Percentiles rank a stretch among this genome's conserved stretches.
phyloP scores from a whole-genome alignment of 1,140 invertebrate species.

The Cyrtorhinus lividipennis region DNA sequence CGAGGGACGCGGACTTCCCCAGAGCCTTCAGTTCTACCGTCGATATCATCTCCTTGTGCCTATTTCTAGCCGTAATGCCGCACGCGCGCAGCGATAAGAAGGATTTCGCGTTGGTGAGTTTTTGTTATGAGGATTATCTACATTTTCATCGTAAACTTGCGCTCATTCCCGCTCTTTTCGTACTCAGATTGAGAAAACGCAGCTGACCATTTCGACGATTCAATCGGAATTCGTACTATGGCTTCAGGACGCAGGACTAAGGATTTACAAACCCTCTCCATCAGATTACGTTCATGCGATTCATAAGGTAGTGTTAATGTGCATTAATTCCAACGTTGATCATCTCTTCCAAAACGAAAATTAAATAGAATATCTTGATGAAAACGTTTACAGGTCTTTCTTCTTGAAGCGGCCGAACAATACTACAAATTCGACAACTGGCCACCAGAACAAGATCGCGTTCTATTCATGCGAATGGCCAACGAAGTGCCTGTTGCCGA shows the following conservation, averaged over 20 bases:
- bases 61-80: conserved; percentile 61
- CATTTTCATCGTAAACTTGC: conserved; percentile 23
- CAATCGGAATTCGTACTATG: conserved; percentile 70
- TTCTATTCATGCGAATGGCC: conserved; percentile 60
- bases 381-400: conserved; percentile 47
- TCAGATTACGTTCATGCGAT: conserved; percentile 63
- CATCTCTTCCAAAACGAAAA: no score
- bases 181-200: conserved; percentile 42
- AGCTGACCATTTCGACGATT: conserved; percentile 55
- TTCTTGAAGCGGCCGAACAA: conserved; percentile 69
- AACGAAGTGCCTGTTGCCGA: conserved; percentile 49
- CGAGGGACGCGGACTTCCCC: conserved; percentile 53
- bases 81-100: conserved; percentile 46
- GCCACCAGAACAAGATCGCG: conserved; percentile 76
- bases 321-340: no score
- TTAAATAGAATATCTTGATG: no score
- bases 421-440: conserved; percentile 89
- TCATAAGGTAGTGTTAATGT: conserved; percentile 45
- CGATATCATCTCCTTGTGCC: conserved; percentile 71
- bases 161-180: neutral
- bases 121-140: neutral
- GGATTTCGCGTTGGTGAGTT: conserved; percentile 32
- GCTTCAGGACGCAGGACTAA: conserved; percentile 65
- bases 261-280: conserved; percentile 53
- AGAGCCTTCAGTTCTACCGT: conserved; percentile 67